Conservation (phyloP, 1,140 invertebrate genomes). For the Euura saliciscinereae region DNA sequence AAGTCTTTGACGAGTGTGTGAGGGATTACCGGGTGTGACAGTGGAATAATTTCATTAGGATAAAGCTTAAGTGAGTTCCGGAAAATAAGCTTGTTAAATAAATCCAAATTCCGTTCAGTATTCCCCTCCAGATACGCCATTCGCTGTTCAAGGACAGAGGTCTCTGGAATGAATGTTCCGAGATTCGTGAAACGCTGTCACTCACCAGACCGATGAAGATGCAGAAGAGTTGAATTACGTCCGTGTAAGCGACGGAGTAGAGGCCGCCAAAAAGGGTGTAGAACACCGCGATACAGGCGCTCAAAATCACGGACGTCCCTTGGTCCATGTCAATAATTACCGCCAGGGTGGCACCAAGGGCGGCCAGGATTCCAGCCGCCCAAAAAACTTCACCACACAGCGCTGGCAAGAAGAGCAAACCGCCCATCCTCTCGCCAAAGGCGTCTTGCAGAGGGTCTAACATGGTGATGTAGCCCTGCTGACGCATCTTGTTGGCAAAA, state of each 20-base stretch:
- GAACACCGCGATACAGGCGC: conserved; percentile 93
- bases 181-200: conserved; percentile 22
- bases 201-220: conserved; percentile 95
- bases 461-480: conserved; percentile 98
- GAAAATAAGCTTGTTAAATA: not conserved
- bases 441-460: conserved; percentile 96
- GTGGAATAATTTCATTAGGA: not conserved
- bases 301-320: conserved; percentile 90
- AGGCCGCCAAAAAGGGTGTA: conserved; percentile 98
- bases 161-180: not conserved
- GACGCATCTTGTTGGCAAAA: conserved; percentile 97
- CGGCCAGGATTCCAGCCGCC: conserved; percentile 96
- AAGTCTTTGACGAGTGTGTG: not conserved
- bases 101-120: not conserved
- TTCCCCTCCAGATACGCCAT: not conserved
- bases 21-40: not conserved
- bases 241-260: conserved; percentile 98
- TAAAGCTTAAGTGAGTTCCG: not conserved
- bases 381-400: conserved; percentile 97
- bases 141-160: not conserved
- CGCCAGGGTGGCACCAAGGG: conserved; percentile 91
- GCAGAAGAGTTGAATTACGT: conserved; percentile 98
- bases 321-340: conserved; percentile 97
- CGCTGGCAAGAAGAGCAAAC: conserved; percentile 93
- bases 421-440: conserved; percentile 96